These are phyloP conservation scores for Poeciliopsis paucimaculata DNA, from an alignment of 2,797 vertebrate species.

Conservation along the genomic window DNA sequence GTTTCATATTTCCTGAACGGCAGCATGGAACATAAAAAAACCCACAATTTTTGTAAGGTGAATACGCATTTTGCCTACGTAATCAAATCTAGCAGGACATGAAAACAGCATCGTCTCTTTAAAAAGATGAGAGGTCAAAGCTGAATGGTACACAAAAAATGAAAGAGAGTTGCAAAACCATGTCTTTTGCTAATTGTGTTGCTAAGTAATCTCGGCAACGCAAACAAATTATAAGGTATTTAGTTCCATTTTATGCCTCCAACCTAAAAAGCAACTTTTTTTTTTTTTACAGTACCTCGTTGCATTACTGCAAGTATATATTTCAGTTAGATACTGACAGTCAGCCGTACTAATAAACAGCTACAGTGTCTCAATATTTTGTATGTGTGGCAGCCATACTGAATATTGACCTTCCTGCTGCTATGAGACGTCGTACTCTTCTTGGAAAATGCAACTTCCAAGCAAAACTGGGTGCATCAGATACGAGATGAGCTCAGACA, in stretches of 20 bases:
- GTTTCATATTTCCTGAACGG: background rate
- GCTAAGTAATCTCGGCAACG: background rate
- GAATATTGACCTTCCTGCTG: background rate
- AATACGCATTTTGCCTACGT: background rate
- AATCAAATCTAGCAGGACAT: background rate
- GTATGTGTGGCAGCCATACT: background rate
- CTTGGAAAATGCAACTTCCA: background rate
- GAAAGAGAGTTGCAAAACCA: background rate
- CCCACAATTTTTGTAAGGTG: background rate
- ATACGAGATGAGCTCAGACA: background rate
- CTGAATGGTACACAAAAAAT: background rate
- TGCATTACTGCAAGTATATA: background rate
- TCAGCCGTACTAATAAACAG: background rate
- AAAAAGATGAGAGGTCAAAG: background rate
- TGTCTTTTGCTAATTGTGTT: background rate
- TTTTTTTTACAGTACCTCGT: background rate
- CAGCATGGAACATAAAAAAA: background rate
- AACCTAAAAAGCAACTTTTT: background rate
- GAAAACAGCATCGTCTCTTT: background rate
- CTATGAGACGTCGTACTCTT: background rate
- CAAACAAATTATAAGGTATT: background rate
- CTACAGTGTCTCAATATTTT: background rate
- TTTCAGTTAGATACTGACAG: background rate
- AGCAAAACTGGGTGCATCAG: background rate
- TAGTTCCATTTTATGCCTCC: background rate